These are phyloP conservation scores for Tetragnatha versicolor DNA, from an alignment of 1,140 invertebrate genomes.

Conservation along the genomic window DNA sequence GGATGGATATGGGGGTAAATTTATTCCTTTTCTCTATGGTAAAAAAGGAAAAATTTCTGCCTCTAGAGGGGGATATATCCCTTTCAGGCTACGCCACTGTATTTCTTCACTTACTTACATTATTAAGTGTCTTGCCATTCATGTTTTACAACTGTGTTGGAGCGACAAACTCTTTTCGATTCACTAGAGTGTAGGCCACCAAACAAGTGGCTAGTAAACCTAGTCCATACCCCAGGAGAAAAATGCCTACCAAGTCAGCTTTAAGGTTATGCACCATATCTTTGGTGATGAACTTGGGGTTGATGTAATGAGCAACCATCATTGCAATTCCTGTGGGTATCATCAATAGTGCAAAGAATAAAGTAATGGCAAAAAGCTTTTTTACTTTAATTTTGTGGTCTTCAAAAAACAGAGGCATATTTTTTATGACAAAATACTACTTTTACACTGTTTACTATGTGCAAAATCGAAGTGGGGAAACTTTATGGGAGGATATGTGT, in stretches of 20 bases:
- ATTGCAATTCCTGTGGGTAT: not conserved
- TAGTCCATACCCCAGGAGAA: constrained; percentile 2
- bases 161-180: not conserved
- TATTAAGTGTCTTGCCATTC: too few species aligned
- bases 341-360: not conserved
- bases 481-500: too few species aligned
- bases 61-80: too few species aligned
- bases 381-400: not conserved
- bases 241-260: constrained; percentile 2
- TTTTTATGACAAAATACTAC: too few species aligned
- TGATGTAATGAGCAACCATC: not conserved
- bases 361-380: constrained; percentile 5
- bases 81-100: too few species aligned
- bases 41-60: too few species aligned
- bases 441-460: too few species aligned
- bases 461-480: too few species aligned
- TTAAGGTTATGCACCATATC: not conserved
- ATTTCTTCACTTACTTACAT: too few species aligned
- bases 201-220: not conserved
- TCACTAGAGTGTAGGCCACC: constrained; percentile 3
- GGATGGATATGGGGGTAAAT: too few species aligned
- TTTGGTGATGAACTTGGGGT: not conserved
- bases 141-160: not conserved
- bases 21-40: too few species aligned
- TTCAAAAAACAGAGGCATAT: constrained; percentile 19